These are phyloP conservation scores for Zaprionus bogoriensis DNA, from an alignment of 2,888 invertebrate species.

Conservation along the genomic window DNA sequence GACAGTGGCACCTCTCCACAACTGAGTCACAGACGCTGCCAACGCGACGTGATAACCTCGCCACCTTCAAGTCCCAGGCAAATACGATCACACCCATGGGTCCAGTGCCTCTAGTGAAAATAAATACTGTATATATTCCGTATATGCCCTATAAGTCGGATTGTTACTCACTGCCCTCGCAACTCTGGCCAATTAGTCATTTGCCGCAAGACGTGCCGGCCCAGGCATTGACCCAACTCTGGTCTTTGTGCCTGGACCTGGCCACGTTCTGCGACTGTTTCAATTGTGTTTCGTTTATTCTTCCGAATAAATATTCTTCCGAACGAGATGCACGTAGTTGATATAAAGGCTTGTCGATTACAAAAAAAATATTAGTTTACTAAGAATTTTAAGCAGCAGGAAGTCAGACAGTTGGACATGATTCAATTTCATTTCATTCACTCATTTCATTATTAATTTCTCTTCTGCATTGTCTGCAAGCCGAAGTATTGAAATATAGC, in stretches of 20 bases:
- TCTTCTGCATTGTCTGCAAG: too few species aligned
- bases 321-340: neutral
- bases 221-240: conserved; percentile 30
- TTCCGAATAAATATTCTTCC: too few species aligned
- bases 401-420: too few species aligned
- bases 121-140: neutral
- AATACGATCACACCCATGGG: conserved; percentile 2
- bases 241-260: conserved; percentile 27
- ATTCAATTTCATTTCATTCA: neutral
- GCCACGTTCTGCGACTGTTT: neutral
- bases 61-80: conserved; percentile 17
- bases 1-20: neutral
- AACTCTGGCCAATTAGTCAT: conserved; percentile 33
- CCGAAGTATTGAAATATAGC: too few species aligned
- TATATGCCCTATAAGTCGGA: neutral
- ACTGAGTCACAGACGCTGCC: conserved; percentile 40
- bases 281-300: too few species aligned
- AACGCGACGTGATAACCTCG: conserved; percentile 39
- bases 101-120: conserved; percentile 12
- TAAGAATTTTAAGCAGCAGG: neutral
- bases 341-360: neutral
- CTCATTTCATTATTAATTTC: neutral
- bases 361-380: neutral
- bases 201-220: conserved; percentile 7
- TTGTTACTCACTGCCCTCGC: neutral